Percentiles rank a stretch among this genome's conserved stretches.
Conservation (phyloP, 1,140 invertebrate species). For the Cepaea nemoralis region DNA sequence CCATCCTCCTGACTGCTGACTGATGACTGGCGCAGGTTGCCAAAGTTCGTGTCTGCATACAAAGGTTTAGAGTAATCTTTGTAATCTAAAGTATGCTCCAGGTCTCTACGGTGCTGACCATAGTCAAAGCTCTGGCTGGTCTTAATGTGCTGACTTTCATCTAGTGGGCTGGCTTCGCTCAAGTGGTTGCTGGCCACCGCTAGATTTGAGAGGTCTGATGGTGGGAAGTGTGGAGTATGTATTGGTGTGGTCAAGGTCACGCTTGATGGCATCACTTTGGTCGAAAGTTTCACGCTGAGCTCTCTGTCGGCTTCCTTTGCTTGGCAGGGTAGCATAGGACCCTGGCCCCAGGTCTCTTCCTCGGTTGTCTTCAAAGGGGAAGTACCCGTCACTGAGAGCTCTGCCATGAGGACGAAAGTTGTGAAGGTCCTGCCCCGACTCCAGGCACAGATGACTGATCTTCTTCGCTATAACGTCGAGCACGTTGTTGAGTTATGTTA, state of each 20-base stretch:
- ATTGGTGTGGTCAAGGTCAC: slow-evolving; percentile 30
- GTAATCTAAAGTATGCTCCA: slow-evolving; percentile 36
- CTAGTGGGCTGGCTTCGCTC: background rate
- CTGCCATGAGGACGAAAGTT: slow-evolving; percentile 41
- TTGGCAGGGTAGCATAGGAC: slow-evolving; percentile 56
- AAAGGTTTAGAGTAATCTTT: slow-evolving; percentile 49
- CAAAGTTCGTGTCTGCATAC: slow-evolving; percentile 46
- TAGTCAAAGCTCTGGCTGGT: slow-evolving; percentile 37
- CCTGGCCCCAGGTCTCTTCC: slow-evolving; percentile 53
- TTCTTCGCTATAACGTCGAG: slow-evolving; percentile 1
- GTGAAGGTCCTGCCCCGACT: background rate
- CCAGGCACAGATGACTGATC: slow-evolving; percentile 2
- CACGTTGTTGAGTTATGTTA: background rate
- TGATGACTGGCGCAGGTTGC: slow-evolving; percentile 2
- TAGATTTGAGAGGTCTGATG: slow-evolving; percentile 57
- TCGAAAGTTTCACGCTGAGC: slow-evolving; percentile 18
- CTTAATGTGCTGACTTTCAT: slow-evolving; percentile 14
- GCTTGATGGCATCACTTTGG: background rate
- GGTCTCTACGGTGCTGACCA: slow-evolving; percentile 11
- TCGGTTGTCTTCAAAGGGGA: slow-evolving; percentile 16
- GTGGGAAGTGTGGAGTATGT: slow-evolving; percentile 56
- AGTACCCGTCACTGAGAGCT: slow-evolving; percentile 42
- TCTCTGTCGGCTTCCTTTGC: slow-evolving; percentile 42
- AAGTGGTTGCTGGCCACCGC: slow-evolving; percentile 8
- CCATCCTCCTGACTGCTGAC: slow-evolving; percentile 29